These are phyloP conservation scores for Theristus sp. DNA, from an alignment of 2,888 invertebrate genomes.

Conservation along the genomic window DNA sequence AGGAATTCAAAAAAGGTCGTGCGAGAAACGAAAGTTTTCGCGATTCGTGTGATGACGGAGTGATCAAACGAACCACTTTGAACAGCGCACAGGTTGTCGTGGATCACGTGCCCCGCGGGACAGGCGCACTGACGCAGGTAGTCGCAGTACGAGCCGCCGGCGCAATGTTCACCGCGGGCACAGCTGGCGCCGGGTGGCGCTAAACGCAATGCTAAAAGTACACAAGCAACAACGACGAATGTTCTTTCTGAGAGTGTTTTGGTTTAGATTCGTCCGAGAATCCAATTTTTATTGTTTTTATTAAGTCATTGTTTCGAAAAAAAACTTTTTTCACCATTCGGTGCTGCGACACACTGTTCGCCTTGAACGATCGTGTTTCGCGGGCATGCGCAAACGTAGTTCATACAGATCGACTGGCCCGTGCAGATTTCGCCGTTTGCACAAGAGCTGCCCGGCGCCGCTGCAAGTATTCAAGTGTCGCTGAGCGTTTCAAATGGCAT, in stretches of 20 bases:
- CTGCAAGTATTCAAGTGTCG: constrained; percentile 9
- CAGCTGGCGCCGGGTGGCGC: constrained; percentile 4
- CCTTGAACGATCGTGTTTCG: background rate
- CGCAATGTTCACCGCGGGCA: constrained; percentile 1
- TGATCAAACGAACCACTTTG: too few species aligned
- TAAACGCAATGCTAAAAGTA: background rate
- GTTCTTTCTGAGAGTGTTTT: too few species aligned
- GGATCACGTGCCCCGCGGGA: constrained; percentile 8
- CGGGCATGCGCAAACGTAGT: constrained; percentile 20
- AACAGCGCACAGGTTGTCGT: background rate
- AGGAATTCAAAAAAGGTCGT: background rate
- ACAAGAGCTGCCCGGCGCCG: constrained; percentile 18
- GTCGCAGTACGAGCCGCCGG: constrained; percentile 10
- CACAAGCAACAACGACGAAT: too few species aligned
- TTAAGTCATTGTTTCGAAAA: too few species aligned
- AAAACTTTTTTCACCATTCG: too few species aligned
- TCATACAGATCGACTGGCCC: constrained; percentile 21
- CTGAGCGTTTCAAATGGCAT: too few species aligned
- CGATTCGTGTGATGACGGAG: too few species aligned
- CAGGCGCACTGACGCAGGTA: constrained; percentile 14
- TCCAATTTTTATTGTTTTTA: too few species aligned
- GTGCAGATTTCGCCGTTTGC: constrained; percentile 14
- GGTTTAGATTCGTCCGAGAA: too few species aligned
- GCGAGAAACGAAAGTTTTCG: too few species aligned
- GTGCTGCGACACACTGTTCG: background rate